Conservation (phyloP, 2,888 invertebrate genomes). For the Synergus laeviventris region DNA sequence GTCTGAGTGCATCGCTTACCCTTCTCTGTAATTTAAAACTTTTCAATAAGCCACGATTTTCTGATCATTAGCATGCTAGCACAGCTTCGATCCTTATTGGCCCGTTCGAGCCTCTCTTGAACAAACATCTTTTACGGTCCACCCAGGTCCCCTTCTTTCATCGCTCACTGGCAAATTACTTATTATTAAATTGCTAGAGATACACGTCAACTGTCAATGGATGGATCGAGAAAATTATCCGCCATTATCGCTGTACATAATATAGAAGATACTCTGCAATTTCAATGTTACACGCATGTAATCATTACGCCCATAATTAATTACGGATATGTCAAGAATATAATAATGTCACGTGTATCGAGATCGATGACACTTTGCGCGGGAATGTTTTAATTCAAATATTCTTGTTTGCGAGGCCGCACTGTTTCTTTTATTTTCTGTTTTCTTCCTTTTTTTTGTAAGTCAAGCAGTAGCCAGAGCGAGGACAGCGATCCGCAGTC, state of each 20-base stretch:
- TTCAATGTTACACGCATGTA: slow-evolving; percentile 2
- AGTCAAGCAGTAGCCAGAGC: slow-evolving; percentile 50
- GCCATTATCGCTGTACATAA: slow-evolving; percentile 35
- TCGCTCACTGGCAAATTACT: slow-evolving; percentile 14
- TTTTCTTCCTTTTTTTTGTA: slow-evolving; percentile 43
- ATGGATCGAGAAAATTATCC: slow-evolving; percentile 38
- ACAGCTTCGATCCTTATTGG: slow-evolving; percentile 48
- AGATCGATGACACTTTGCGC: not conserved
- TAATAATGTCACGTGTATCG: not conserved
- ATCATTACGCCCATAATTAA: not conserved
- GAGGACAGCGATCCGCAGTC: slow-evolving; percentile 65
- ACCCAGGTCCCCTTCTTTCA: slow-evolving; percentile 7
- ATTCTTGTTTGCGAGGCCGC: slow-evolving; percentile 34
- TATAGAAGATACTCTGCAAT: not conserved
- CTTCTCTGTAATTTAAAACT: slow-evolving; percentile 67
- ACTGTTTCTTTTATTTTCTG: slow-evolving; percentile 41
- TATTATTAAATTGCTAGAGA: slow-evolving; percentile 13
- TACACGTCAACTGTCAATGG: not conserved
- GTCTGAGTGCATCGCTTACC: slow-evolving; percentile 64
- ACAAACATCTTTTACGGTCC: slow-evolving; percentile 36
- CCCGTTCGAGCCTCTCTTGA: slow-evolving; percentile 48
- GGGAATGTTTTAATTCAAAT: not conserved
- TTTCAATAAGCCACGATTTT: slow-evolving; percentile 70
- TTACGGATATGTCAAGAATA: not conserved
- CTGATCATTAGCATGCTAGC: slow-evolving; percentile 64